Base-by-base conservation (phyloP, 2,888 invertebrate genomes). In the Caenorhabditis plicata region DNA sequence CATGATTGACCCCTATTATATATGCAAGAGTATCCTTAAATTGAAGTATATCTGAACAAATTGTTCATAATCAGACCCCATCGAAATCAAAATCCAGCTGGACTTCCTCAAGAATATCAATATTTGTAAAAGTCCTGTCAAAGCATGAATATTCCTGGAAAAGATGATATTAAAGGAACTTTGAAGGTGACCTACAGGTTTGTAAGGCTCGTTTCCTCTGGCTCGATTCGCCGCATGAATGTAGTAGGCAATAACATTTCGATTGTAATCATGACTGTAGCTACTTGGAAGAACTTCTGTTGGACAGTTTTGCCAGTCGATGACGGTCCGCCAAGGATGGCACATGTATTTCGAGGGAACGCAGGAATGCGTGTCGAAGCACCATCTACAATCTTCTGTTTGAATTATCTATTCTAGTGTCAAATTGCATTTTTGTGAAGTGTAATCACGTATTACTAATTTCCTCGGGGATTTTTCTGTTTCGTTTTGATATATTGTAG, bases 381-480 rank as follows among this genome's bases (percentile, higher is more conserved):
- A 65, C 65, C 65, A 65, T 33, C 65, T 51, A 26, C 39, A 54
- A n/a, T n/a, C n/a, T n/a, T n/a, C n/a, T n/a, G n/a, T n/a, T n/a
- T n/a, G n/a, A n/a, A n/a, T n/a, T n/a, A n/a, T n/a, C n/a, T n/a
- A n/a, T n/a, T n/a, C n/a, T n/a, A n/a, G n/a, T n/a, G n/a, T n/a
- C n/a, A n/a, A n/a, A n/a, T n/a, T n/a, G n/a, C n/a, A n/a, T n/a
- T n/a, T n/a, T n/a, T n/a, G n/a, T n/a, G n/a, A n/a, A n/a, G n/a
- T n/a, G n/a, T n/a, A n/a, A n/a, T n/a, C n/a, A n/a, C n/a, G n/a
- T n/a, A n/a, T n/a, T n/a, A n/a, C n/a, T n/a, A n/a, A n/a, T n/a
- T n/a, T n/a, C n/a, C n/a, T n/a, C n/a, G n/a, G n/a, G n/a, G n/a
- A n/a, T n/a, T n/a, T n/a, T n/a, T n/a, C n/a, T n/a, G n/a, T n/a